phyloP scores from a whole-genome alignment of 2,888 invertebrate genomes.

The Halocaridina rubra region DNA sequence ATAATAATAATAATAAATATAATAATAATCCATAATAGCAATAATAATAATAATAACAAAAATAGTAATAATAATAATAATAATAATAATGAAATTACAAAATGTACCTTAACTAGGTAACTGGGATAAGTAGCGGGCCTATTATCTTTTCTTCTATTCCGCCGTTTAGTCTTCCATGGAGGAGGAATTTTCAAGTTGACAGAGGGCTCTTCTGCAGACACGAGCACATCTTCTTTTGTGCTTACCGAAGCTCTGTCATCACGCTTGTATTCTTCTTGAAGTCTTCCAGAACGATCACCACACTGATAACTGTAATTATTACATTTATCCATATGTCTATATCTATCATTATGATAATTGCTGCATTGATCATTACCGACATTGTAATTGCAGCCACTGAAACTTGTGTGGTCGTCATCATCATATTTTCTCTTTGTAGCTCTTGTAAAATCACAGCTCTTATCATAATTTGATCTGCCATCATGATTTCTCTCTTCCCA shows the following conservation, averaged over 20 bases:
- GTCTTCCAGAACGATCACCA: neutral
- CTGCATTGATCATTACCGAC: neutral
- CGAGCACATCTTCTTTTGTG: neutral
- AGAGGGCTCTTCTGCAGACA: neutral
- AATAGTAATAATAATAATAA: too few relatives aligned
- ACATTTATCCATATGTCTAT: neutral
- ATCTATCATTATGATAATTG: neutral
- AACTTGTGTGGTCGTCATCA: too few relatives aligned
- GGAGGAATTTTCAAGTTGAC: conserved; percentile 17
- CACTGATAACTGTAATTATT: neutral
- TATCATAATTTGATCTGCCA: neutral
- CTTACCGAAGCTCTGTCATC: neutral
- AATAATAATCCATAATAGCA: too few relatives aligned
- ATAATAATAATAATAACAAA: too few relatives aligned
- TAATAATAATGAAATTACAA: too few relatives aligned
- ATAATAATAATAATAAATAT: neutral
- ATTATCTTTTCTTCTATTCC: neutral
- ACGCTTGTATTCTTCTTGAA: neutral
- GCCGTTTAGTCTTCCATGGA: conserved; percentile 27
- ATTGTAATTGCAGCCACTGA: too few relatives aligned
- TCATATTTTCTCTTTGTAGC: too few relatives aligned
- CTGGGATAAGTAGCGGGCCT: conserved; percentile 13
- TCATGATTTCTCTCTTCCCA: neutral
- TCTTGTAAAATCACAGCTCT: neutral
- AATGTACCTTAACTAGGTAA: neutral